Base-by-base conservation (phyloP, 2,888 invertebrate genomes). In the Scaeva pyrastri region DNA sequence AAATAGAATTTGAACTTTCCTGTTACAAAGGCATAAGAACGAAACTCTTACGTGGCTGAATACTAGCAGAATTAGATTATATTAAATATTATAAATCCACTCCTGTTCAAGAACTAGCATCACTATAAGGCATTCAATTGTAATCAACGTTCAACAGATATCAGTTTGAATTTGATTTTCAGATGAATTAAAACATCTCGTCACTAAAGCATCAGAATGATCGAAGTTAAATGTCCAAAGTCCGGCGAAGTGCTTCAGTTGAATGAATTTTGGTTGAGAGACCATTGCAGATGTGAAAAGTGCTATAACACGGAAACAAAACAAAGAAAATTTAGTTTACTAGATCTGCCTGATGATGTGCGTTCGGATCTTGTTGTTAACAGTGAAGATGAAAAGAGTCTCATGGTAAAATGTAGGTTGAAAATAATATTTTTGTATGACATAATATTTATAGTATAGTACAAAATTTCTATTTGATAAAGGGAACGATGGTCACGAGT, bases 401-500 rank as follows among this genome's bases (percentile, higher is more conserved):
- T 95, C 23, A 83, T 84, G 10, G 90, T 95, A 3, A 92, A 89
- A 88, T 96, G 96, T 95, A 91, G 94, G 94, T 93, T 26, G 11
- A 50, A 3, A 11, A 71, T 41, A 45, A 31, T 21, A 8, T 5
- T 56, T 19, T 21, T 23, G 2, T 41, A 0, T 36, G 26, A 19
- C 16, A n/a, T 8, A 52, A 88, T 88, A 88, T 88, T 88, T 88
- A 26, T 50, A 19, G 10, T 7, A 5, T 60, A 19, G 10, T 12
- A 4, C 12, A 1, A 21, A 6, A 45, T 23, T 36, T 12, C 0
- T 64, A 36, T 31, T 48, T 48, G 31, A 12, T 26, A 45, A 16
- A 95, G 95, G 95, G 95, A 93, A 91, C 62, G 95, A 95, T 90
- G 91, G 91, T 0, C 95, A 95, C 88, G 88, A 91, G 88, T 95